Conservation (phyloP, 2,888 invertebrate species). For the Eretmocerus hayati region DNA sequence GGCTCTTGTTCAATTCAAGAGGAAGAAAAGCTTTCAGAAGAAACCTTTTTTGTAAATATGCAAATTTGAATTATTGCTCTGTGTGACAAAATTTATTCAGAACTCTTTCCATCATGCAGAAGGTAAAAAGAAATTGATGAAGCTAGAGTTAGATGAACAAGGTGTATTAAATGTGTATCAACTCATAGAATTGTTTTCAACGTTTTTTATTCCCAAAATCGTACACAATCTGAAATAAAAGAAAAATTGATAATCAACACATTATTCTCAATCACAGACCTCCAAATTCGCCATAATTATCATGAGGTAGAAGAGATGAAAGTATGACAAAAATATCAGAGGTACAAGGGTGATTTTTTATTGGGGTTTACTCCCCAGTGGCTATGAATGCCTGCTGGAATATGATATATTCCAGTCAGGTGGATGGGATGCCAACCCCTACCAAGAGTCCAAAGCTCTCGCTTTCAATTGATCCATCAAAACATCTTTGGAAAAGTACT, state of each 20-base stretch:
- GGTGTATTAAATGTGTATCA: no score
- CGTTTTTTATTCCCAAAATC: conserved; percentile 25
- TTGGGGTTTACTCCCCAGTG: conserved; percentile 51
- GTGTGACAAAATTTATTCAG: no score
- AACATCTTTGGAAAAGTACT: not conserved
- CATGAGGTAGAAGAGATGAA: conserved; percentile 1
- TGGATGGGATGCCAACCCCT: conserved; percentile 56
- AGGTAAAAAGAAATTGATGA: no score
- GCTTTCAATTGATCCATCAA: conserved; percentile 25
- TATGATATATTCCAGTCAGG: conserved; percentile 27
- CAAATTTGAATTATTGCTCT: no score
- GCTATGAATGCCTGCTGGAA: conserved; percentile 34
- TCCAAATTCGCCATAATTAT: not conserved
- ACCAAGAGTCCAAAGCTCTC: conserved; percentile 44
- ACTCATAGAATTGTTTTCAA: no score
- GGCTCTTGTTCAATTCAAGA: no score
- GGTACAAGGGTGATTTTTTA: conserved; percentile 42
- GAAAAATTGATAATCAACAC: conserved; percentile 5
- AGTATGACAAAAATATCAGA: not conserved
- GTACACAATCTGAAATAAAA: conserved; percentile 29
- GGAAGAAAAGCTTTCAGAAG: no score
- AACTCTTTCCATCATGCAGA: no score
- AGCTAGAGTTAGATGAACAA: no score
- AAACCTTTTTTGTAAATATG: no score
- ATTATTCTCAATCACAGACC: not conserved